phyloP scores from a whole-genome alignment of 1,140 invertebrate genomes.

The Zaprionus taronus region DNA sequence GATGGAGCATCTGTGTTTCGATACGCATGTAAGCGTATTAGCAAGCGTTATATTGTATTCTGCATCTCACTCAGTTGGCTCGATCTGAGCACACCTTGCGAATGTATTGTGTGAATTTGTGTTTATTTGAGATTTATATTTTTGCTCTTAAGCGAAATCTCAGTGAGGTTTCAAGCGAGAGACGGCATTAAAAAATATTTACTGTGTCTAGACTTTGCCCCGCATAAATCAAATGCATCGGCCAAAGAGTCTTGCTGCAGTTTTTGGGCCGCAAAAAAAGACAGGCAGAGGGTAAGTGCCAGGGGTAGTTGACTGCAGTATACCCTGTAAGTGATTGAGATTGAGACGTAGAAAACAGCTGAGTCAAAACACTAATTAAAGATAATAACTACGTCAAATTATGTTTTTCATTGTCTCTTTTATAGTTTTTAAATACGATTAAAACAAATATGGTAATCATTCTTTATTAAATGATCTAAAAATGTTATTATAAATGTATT shows the following conservation, averaged over 20 bases:
- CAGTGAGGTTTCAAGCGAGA: conserved; percentile 50
- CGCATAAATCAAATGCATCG: conserved; percentile 77
- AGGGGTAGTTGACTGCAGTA: background rate
- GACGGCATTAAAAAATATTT: conserved; percentile 82
- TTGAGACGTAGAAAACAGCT: too few relatives aligned
- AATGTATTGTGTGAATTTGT: conserved; percentile 69
- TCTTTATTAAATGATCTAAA: background rate
- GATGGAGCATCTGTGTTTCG: conserved; percentile 35
- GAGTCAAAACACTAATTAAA: too few relatives aligned
- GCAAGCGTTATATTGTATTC: conserved; percentile 63
- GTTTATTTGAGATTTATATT: conserved; percentile 78
- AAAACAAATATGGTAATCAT: background rate
- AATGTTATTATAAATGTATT: background rate
- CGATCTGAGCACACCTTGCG: conserved; percentile 13
- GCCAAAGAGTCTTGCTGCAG: conserved; percentile 51
- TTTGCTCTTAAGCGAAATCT: conserved; percentile 57
- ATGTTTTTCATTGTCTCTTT: too few relatives aligned
- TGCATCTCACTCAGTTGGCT: conserved; percentile 43
- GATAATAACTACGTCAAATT: too few relatives aligned
- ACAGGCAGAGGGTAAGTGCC: background rate
- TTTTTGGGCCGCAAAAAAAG: conserved; percentile 40
- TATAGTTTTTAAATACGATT: too few relatives aligned
- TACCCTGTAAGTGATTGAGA: conserved; percentile 8
- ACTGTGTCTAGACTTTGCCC: conserved; percentile 77
- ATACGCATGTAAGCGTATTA: conserved; percentile 50